Percentiles rank a stretch among this genome's conserved stretches.
These are phyloP conservation scores for Achlya flavicornis DNA, from an alignment of 2,888 invertebrate species.

Conservation along the genomic window DNA sequence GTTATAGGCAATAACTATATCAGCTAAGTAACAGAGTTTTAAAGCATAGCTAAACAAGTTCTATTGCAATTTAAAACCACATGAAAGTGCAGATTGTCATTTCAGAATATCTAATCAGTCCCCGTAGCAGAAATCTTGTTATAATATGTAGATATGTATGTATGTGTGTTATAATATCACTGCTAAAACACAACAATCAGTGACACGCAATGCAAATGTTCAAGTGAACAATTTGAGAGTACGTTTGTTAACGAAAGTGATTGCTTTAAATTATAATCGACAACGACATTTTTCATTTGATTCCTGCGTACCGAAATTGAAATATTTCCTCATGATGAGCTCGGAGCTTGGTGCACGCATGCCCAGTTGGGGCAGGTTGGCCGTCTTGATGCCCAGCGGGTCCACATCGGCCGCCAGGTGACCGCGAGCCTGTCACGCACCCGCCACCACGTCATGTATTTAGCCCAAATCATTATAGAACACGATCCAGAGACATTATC, in stretches of 20 bases:
- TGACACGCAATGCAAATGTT: conserved; percentile 63
- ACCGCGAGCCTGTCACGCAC: conserved; percentile 91
- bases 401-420: conserved; percentile 97
- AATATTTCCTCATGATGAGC: conserved; percentile 84
- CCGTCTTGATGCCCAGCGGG: conserved; percentile 95
- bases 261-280: conserved; percentile 53
- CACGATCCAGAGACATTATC: conserved; percentile 46
- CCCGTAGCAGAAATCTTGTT: conserved; percentile 25
- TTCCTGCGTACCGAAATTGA: conserved; percentile 80
- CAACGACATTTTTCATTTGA: conserved; percentile 41
- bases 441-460: conserved; percentile 68
- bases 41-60: neutral
- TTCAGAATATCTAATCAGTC: conserved; percentile 17
- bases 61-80: neutral
- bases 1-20: neutral
- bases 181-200: conserved; percentile 53
- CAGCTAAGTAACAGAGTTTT: neutral
- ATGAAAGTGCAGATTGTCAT: neutral
- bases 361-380: conserved; percentile 84
- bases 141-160: conserved; percentile 43
- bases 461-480: conserved; percentile 53
- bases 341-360: conserved; percentile 80
- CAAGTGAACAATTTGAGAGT: conserved; percentile 47
- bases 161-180: conserved; percentile 68
- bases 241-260: conserved; percentile 48